Percentiles rank a stretch among this genome's conserved stretches.
Conservation (phyloP, 2,113 vertebrate genomes). For the Scopus umbretta region DNA sequence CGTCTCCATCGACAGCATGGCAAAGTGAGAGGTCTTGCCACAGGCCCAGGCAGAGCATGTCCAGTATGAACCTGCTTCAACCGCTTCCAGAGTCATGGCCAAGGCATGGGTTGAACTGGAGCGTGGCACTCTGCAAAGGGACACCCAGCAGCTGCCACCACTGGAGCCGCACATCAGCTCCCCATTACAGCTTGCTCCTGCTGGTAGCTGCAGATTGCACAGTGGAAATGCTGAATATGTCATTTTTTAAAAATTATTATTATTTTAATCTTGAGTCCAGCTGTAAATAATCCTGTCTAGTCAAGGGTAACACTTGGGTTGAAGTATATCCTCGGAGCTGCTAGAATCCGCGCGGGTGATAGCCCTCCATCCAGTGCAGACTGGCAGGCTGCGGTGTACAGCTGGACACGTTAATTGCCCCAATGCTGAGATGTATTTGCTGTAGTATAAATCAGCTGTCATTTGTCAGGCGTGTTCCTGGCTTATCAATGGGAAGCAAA, state of each 20-base stretch:
- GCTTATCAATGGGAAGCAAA: slow-evolving; percentile 3
- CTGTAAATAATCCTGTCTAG: not conserved
- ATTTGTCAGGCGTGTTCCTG: not conserved
- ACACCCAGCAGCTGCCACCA: not conserved
- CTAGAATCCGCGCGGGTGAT: accelerated
- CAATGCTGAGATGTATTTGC: not conserved
- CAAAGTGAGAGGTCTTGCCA: not conserved
- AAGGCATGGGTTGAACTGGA: not conserved
- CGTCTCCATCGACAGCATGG: not conserved
- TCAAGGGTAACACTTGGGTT: not conserved
- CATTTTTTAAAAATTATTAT: not conserved
- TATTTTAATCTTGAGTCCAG: not conserved
- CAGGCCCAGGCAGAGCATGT: not conserved
- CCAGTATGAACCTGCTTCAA: not conserved
- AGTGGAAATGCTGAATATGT: not conserved
- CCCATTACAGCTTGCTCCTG: not conserved
- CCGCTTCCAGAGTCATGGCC: not conserved
- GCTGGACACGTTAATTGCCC: not conserved
- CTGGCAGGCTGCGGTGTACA: not conserved
- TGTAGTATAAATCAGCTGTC: not conserved
- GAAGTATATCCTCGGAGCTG: not conserved
- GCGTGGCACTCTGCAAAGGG: not conserved
- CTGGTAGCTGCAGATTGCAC: not conserved
- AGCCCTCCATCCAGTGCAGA: not conserved
- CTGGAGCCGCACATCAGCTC: not conserved